Percentiles rank a stretch among this genome's conserved stretches.
These are phyloP conservation scores for Equus przewalskii DNA, from an alignment of 2,113 vertebrate genomes.

Conservation along the genomic window DNA sequence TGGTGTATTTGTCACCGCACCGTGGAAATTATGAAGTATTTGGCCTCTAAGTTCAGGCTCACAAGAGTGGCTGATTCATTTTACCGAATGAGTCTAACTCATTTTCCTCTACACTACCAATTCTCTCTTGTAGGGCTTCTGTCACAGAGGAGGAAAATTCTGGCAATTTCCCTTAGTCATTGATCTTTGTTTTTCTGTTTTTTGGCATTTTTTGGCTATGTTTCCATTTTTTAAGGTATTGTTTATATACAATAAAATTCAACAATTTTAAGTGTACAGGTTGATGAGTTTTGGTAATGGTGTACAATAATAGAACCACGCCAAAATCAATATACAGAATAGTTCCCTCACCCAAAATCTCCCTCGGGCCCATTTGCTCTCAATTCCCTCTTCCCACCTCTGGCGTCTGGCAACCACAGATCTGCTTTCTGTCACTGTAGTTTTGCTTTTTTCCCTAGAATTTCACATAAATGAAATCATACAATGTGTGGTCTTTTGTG, in stretches of 20 bases:
- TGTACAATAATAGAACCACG: background rate
- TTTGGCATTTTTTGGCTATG: background rate
- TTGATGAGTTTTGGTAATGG: conserved; percentile 23
- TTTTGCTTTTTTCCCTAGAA: conserved; percentile 44
- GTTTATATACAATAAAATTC: background rate
- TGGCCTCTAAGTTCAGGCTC: background rate
- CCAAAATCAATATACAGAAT: background rate
- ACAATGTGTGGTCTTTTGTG: background rate
- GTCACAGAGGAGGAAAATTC: background rate
- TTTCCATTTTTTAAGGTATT: conserved; percentile 1
- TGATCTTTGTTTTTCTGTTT: background rate
- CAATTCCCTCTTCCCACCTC: background rate
- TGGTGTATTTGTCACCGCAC: background rate
- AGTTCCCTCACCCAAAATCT: background rate
- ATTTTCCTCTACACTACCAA: background rate
- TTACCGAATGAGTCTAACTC: background rate
- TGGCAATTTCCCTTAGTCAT: background rate
- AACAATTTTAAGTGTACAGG: background rate
- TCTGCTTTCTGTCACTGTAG: background rate
- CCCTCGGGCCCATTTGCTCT: background rate
- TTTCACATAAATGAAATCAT: background rate
- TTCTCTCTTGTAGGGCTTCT: background rate
- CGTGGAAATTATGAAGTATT: background rate
- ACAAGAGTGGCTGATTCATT: background rate
- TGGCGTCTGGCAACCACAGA: background rate